Percentiles rank a stretch among this genome's conserved stretches.
These are phyloP conservation scores for Proteles cristata DNA, from an alignment of 2,113 vertebrate species.

Conservation along the genomic window DNA sequence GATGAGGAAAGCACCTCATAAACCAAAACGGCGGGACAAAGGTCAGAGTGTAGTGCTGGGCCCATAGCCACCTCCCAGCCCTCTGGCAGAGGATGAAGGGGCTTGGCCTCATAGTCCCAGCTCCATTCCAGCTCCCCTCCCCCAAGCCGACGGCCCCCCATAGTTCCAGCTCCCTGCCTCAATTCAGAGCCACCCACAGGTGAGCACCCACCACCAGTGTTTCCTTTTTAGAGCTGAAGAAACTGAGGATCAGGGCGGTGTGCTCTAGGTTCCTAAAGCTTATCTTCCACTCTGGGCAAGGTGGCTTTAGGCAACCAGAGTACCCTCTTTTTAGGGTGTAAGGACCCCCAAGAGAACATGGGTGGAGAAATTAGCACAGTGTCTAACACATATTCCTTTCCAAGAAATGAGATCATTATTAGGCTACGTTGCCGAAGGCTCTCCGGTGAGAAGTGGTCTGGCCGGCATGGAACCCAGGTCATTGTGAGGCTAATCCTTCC, in stretches of 20 bases:
- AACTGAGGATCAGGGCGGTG: fast-evolving
- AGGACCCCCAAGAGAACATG: not conserved
- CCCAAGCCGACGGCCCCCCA: not conserved
- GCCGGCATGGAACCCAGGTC: fast-evolving
- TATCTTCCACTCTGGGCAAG: not conserved
- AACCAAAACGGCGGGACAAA: conserved; percentile 39
- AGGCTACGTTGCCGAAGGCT: not conserved
- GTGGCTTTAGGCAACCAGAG: not conserved
- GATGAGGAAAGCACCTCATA: conserved; percentile 12
- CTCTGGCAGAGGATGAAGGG: not conserved
- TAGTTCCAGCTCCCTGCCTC: not conserved
- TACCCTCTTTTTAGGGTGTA: not conserved
- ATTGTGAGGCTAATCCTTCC: not conserved
- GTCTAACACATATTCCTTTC: not conserved
- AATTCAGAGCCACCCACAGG: not conserved
- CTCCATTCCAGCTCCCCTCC: not conserved
- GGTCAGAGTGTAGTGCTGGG: not conserved
- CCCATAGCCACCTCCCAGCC: not conserved
- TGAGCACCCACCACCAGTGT: not conserved
- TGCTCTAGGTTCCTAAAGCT: not conserved
- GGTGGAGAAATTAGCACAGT: not conserved
- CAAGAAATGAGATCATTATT: not conserved
- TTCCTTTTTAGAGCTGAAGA: not conserved
- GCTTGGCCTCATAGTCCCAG: not conserved
- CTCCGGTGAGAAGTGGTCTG: not conserved